Conservation (phyloP, 2,888 invertebrate species). For the Chorisops tibialis region DNA sequence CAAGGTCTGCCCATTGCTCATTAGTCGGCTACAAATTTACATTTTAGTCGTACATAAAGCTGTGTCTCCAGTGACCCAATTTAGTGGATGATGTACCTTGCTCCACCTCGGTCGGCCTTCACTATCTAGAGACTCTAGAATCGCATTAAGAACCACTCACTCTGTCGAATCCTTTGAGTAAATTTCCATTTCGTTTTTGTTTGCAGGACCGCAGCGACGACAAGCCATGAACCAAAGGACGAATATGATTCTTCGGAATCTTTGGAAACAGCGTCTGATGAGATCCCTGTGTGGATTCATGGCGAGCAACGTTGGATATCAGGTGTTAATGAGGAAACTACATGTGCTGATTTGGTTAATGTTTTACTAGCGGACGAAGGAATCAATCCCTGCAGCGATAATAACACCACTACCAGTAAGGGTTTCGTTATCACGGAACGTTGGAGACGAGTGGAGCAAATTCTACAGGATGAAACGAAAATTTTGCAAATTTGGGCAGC, state of each 20-base stretch:
- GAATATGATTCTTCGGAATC: constrained; percentile 41
- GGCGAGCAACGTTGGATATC: constrained; percentile 78
- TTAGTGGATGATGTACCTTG: no score
- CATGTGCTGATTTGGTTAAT: constrained; percentile 73
- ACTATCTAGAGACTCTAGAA: no score
- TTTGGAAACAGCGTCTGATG: constrained; percentile 52
- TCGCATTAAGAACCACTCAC: no score
- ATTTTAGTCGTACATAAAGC: not conserved
- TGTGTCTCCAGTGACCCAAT: not conserved
- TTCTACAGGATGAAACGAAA: constrained; percentile 64
- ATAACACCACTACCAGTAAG: constrained; percentile 30
- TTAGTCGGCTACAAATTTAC: constrained; percentile 2
- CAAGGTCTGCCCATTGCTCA: not conserved
- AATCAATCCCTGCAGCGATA: constrained; percentile 40
- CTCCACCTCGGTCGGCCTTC: no score
- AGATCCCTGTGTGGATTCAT: constrained; percentile 71
- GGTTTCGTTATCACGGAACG: constrained; percentile 67
- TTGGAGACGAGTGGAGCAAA: constrained; percentile 70
- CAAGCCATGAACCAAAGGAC: constrained; percentile 27
- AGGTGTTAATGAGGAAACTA: constrained; percentile 71
- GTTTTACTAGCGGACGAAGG: constrained; percentile 63
- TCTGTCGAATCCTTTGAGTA: not conserved
- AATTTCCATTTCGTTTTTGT: constrained; percentile 16
- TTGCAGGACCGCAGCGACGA: constrained; percentile 21
- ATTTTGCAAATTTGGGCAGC: constrained; percentile 71